These are phyloP conservation scores for Plemyria rubiginata DNA, from an alignment of 2,888 invertebrate genomes.

Conservation along the genomic window DNA sequence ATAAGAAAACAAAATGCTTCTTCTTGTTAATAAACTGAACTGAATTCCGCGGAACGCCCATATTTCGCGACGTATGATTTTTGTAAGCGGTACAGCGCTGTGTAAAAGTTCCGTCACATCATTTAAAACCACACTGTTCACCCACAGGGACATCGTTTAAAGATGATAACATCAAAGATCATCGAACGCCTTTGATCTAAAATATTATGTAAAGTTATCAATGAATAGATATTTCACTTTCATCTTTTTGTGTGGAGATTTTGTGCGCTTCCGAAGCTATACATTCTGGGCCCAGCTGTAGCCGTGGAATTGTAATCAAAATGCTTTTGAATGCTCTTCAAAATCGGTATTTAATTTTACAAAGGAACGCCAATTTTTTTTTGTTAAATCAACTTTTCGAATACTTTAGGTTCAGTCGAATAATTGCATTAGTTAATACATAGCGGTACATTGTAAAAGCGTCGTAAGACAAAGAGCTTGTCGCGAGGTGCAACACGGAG, in stretches of 20 bases:
- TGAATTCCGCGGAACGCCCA: too few species aligned
- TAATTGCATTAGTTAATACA: constrained; percentile 48
- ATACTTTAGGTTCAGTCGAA: constrained; percentile 30
- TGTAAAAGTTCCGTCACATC: background rate
- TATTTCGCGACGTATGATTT: background rate
- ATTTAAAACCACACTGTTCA: constrained; percentile 48
- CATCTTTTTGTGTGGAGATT: constrained; percentile 40
- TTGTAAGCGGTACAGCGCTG: background rate
- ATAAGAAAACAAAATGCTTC: too few species aligned
- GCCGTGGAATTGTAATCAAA: background rate
- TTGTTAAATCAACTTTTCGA: background rate
- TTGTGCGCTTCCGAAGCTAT: constrained; percentile 12
- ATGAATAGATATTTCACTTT: constrained; percentile 65
- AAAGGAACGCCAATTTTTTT: too few species aligned
- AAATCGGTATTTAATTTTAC: too few species aligned
- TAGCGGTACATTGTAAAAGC: constrained; percentile 61
- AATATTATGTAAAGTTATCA: constrained; percentile 72
- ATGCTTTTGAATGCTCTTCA: background rate
- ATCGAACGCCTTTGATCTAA: constrained; percentile 72
- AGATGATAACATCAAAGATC: constrained; percentile 79
- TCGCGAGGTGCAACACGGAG: constrained; percentile 60
- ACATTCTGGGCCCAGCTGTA: background rate
- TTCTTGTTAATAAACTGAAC: too few species aligned
- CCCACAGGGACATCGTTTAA: constrained; percentile 71
- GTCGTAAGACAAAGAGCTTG: constrained; percentile 74